Percentiles rank a stretch among this genome's conserved stretches.
phyloP scores from a whole-genome alignment of 2,888 invertebrate species.

The Palloptera scutellata region DNA sequence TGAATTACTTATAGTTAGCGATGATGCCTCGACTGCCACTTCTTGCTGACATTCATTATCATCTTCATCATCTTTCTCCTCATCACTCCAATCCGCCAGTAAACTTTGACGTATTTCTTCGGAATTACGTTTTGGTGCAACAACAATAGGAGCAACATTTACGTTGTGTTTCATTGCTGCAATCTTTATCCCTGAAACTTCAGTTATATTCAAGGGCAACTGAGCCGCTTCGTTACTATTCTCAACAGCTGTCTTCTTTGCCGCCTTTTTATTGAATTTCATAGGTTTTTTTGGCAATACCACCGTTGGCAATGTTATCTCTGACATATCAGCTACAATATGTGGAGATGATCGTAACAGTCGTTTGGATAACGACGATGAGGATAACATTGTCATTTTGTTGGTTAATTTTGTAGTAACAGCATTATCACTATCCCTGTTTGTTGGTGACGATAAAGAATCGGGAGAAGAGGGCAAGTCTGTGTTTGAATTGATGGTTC shows the following conservation, averaged over 20 bases:
- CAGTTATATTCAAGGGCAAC: constrained; percentile 19
- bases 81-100: constrained; percentile 82
- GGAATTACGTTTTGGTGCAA: constrained; percentile 58
- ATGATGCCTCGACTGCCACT: constrained; percentile 2
- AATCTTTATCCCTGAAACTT: neutral
- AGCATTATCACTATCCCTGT: too few species aligned
- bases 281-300: neutral
- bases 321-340: constrained; percentile 26
- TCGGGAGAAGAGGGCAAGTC: too few species aligned
- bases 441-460: too few species aligned
- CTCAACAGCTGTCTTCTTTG: neutral
- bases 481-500: too few species aligned
- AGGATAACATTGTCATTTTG: too few species aligned
- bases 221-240: constrained; percentile 27
- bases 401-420: too few species aligned
- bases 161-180: constrained; percentile 1
- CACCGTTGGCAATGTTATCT: constrained; percentile 25
- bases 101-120: constrained; percentile 73
- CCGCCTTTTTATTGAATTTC: too few species aligned
- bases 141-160: neutral
- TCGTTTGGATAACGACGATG: neutral
- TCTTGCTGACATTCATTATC: constrained; percentile 19
- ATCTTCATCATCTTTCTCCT: constrained; percentile 53
- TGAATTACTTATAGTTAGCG: constrained; percentile 4
- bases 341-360: constrained; percentile 14